Conservation (phyloP, 2,797 vertebrate species). For the Balearica regulorum region DNA sequence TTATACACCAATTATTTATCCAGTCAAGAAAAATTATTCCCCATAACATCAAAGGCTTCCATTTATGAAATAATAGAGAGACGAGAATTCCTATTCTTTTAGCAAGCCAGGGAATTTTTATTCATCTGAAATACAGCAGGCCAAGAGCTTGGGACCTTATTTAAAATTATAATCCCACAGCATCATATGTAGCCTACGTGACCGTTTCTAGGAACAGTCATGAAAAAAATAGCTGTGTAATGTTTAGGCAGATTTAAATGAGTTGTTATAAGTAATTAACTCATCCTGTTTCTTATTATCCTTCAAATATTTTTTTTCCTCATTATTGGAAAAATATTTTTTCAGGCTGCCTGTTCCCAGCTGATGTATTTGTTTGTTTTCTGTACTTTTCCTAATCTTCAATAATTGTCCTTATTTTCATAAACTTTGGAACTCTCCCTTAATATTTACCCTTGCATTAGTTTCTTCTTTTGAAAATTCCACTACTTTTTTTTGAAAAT, state of each 20-base stretch:
- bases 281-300: slow-evolving; percentile 5
- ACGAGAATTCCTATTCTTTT: neutral
- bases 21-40: slow-evolving; percentile 17
- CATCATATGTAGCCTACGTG: neutral
- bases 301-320: neutral
- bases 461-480: neutral
- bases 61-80: slow-evolving; percentile 24
- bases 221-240: neutral
- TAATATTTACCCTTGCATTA: neutral
- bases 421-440: neutral
- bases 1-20: slow-evolving; percentile 49
- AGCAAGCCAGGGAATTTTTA: neutral
- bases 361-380: neutral
- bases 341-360: neutral
- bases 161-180: neutral
- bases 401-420: neutral
- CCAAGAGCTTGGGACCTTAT: neutral
- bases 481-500: neutral
- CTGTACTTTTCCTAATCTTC: neutral
- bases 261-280: neutral
- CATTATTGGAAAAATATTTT: neutral
- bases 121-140: neutral
- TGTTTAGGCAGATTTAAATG: slow-evolving; percentile 1
- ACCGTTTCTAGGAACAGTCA: neutral
- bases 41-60: slow-evolving; percentile 35